Evolutionary conservation across 37 sponge, comb jelly and placozoan species (phyloP), one percentile per base, ranked within the genome.

Genomic region (Cliona cf. orientalis): DNA sequence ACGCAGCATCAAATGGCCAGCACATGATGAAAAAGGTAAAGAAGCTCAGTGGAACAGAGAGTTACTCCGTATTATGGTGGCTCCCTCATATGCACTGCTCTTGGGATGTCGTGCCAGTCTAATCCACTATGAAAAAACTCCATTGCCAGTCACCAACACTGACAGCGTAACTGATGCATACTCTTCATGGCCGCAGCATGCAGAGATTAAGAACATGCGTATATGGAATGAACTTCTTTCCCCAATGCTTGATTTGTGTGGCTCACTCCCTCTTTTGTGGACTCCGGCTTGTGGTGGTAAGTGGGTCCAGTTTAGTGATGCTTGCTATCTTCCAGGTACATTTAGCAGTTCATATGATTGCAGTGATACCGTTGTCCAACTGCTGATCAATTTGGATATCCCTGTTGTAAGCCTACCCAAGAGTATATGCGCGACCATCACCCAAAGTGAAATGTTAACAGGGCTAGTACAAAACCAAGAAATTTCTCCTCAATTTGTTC

Each of bases 1-100:
- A 22, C 83, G 88, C 21, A 71, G 68, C 68, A 85, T 95, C 37
- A 91, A 91, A 71, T 95, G 95, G 95, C 95, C 95, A 32, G 42
- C 75, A 28, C 46, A 42, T 69, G 95, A 95, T 36, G 80, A 86
- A 14, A 67, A 80, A 55, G 78, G 87, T 43, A 80, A 71, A 25
- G 88, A 87, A 69, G 91, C 95, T 40, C 14, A 56, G 45, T 95
- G 91, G 89, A 95, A 95, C 64, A 25, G 75, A 57, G 46, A 29
- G 19, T 85, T 95, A 19, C 69, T 87, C 5, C 45, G 22, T 19
- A 45, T 59, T 5, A 42, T 82, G n/a, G 65, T 87, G 17, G 53
- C 78, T 40, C 84, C 88, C n/a, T 33, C 71, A 0, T 92, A 92
- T 70, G 53, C 80, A 23, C 2, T 92, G 3, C 63, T 87, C 23